Evolutionary conservation across 2,113 vertebrate species (phyloP).

Genomic region (Desmodus rotundus): DNA sequence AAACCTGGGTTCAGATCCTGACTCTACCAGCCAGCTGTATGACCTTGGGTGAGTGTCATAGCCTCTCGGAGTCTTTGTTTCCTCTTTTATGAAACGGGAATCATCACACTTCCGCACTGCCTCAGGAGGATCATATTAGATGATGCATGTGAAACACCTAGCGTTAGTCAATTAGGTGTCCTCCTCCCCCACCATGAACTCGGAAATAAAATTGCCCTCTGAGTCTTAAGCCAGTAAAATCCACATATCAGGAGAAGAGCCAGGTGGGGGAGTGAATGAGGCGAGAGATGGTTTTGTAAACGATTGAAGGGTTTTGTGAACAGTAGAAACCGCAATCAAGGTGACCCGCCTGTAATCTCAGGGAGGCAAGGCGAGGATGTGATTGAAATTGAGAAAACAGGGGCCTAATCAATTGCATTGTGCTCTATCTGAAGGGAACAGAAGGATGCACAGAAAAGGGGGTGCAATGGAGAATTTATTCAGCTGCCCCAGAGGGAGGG

Average conservation of each 20-base stretch:
- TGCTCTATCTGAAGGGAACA: conserved; percentile 70
- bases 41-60: not conserved
- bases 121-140: conserved; percentile 49
- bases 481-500: not conserved
- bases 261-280: conserved; percentile 77
- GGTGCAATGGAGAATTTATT: conserved; percentile 32
- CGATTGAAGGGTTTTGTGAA: conserved; percentile 72
- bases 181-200: conserved; percentile 49
- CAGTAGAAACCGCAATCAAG: conserved; percentile 70
- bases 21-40: not conserved
- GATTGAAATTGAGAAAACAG: conserved; percentile 72
- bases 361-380: conserved; percentile 68
- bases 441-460: conserved; percentile 47
- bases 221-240: conserved; percentile 68
- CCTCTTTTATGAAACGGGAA: not conserved
- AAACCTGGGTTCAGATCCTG: not conserved
- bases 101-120: conserved; percentile 11
- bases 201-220: conserved; percentile 70
- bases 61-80: conserved; percentile 16
- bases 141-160: conserved; percentile 34
- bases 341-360: conserved; percentile 75
- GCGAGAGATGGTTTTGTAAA: conserved; percentile 73
- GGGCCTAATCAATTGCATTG: conserved; percentile 74
- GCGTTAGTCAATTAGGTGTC: conserved; percentile 58
- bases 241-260: conserved; percentile 57